Percentiles rank a stretch among this genome's conserved stretches.
These are phyloP conservation scores for Eonycteris spelaea DNA, from an alignment of 2,113 vertebrate species.

Conservation along the genomic window DNA sequence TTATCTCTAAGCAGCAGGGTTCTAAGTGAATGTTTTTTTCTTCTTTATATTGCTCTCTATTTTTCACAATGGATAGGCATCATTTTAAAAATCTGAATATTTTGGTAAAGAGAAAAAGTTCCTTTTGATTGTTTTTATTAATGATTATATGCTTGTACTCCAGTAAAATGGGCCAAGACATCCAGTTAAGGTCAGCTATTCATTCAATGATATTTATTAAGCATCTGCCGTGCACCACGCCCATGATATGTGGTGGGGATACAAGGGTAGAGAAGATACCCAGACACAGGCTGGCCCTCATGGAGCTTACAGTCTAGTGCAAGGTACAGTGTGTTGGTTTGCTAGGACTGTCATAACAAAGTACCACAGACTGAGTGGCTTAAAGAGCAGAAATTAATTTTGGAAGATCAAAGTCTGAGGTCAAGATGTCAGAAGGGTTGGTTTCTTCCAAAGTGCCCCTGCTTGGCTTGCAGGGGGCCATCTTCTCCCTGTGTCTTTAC, in stretches of 20 bases:
- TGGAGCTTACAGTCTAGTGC: background rate
- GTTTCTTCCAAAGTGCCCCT: background rate
- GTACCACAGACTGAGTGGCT: background rate
- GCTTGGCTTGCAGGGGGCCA: background rate
- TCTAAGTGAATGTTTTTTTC: background rate
- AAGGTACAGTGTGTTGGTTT: background rate
- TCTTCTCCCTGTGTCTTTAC: background rate
- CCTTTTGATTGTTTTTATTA: background rate
- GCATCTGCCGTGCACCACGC: background rate
- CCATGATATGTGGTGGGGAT: background rate
- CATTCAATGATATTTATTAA: background rate
- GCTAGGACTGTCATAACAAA: background rate
- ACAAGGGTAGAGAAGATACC: background rate
- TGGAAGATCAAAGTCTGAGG: background rate
- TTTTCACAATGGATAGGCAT: background rate
- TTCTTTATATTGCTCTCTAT: background rate
- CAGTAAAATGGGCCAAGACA: background rate
- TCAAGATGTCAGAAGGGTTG: background rate
- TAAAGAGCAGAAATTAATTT: background rate
- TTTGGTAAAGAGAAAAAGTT: background rate
- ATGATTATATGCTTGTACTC: background rate
- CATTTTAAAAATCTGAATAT: slow-evolving; percentile 8
- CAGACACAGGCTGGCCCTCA: background rate
- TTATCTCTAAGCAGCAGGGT: background rate
- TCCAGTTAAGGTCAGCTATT: background rate